Evolutionary conservation across 2,888 invertebrate genomes (phyloP), one percentile per base, ranked within the genome.

Genomic region (Tetanocera ferruginea): DNA sequence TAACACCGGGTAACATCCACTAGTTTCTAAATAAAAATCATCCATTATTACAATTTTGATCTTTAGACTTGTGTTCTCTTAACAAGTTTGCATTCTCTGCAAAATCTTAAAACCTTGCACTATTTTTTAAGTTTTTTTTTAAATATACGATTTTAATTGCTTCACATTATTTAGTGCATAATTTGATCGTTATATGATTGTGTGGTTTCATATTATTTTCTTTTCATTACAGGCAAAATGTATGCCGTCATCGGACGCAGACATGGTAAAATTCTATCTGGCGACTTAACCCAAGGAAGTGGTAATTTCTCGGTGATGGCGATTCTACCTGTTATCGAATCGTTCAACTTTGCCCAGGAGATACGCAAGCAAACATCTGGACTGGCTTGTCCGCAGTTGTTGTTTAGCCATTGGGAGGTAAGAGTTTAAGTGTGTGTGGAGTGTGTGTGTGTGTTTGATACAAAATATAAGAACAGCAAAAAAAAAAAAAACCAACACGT

Each of bases 401-500:
- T 96, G 84, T 98, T 98, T 91, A 98, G 97, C 87, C 98, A 99
- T 90, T 99, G 98, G 96, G 98, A 99, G 95, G 96, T 97, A 87
- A 92, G 91, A 87, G 80, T 72, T 57, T 34, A 1, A 3, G 55
- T 71, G 5, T 8, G 71, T 23, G 14, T 19, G 37, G 14, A 5
- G 19, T 71, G 19, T 34, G 19, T 66, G 25, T 28, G 49, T 5
- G n/a, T 8, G 2, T 52, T 6, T 28, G 62, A 28, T 60, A 60
- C n/a, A 5, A 37, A 31, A 37, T n/a, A 34, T 23, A 19, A 31
- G 34, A 17, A 71, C 34, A 55, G 28, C 34, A 31, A 70, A 51
- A 6, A 31, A 51, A 31, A 14, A 11, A 3, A 28, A 51, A 70
- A 70, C 5, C n/a, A 52, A 28, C 14, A 31, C 17, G 3, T 17